Percentiles rank a stretch among this genome's conserved stretches.
Evolutionary conservation across 1,140 invertebrate species (phyloP).

Genomic region (Lethocerus indicus): DNA sequence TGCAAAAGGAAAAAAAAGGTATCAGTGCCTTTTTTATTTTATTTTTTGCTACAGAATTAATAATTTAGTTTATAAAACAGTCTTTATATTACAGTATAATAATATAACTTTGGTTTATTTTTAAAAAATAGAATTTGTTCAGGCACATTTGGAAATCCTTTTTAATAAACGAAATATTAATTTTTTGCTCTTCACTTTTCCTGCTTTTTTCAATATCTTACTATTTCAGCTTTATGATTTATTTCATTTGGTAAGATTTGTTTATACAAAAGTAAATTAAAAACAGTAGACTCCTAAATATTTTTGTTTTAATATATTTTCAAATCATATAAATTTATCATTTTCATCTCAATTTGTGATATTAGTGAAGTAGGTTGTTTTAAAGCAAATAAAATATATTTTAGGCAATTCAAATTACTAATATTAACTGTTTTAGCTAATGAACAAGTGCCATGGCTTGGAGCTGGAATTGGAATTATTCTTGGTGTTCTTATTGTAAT

Average conservation of each 20-base stretch:
- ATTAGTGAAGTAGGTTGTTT: background rate
- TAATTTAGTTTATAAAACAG: background rate
- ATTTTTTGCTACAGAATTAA: background rate
- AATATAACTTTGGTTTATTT: background rate
- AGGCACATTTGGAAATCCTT: background rate
- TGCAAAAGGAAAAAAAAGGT: constrained; percentile 35
- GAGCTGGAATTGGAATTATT: constrained; percentile 51
- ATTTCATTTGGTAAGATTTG: no score
- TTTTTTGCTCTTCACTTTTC: no score
- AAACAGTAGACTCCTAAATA: background rate
- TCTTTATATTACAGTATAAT: background rate
- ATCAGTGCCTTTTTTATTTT: constrained; percentile 6
- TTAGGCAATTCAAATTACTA: background rate
- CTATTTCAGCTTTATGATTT: no score
- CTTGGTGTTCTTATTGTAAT: constrained; percentile 51
- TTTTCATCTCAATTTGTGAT: background rate
- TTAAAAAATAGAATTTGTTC: background rate
- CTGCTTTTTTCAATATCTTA: no score
- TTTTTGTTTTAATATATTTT: background rate
- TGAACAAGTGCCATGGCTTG: constrained; percentile 56
- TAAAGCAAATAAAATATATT: background rate
- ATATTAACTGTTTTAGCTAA: constrained; percentile 33
- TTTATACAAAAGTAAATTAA: no score
- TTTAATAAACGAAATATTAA: no score
- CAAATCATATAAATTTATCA: background rate